Evolutionary conservation across 1,140 invertebrate genomes (phyloP).

Genomic region (Oreohelix idahoensis): DNA sequence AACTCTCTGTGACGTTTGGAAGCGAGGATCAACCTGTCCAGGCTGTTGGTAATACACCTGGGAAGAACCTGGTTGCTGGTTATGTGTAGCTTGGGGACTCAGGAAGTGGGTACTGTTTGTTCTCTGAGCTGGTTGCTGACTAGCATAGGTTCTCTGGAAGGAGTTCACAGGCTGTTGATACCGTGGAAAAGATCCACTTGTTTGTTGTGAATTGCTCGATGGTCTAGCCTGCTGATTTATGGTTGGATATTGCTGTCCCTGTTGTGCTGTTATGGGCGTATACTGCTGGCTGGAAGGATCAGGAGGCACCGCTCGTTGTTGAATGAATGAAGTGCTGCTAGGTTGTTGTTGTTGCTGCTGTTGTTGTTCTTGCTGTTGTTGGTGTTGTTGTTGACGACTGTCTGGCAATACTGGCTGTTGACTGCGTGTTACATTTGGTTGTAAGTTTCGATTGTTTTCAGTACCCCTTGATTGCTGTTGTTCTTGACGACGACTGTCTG

Average conservation of each 20-base stretch:
- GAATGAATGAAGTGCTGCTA: not conserved
- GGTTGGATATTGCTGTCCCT: not conserved
- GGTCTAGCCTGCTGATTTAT: not conserved
- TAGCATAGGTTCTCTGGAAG: not conserved
- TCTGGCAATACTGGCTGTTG: not conserved
- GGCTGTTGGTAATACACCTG: not conserved
- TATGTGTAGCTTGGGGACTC: not conserved
- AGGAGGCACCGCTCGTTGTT: not conserved
- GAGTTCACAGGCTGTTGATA: not conserved
- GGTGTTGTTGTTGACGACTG: not conserved
- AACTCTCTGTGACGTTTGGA: not conserved
- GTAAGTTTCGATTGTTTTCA: not conserved
- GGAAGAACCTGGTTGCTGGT: not conserved
- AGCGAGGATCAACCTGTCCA: not conserved
- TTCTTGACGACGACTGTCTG: not conserved
- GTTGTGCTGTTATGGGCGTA: not conserved
- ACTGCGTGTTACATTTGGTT: not conserved
- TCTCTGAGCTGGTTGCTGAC: not conserved
- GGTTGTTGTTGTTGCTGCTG: too few species aligned
- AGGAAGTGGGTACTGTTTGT: not conserved
- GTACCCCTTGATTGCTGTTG: too few species aligned
- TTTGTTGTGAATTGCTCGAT: not conserved
- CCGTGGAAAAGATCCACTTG: not conserved
- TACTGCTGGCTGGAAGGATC: not conserved
- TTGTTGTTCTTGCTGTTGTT: too few species aligned